These are phyloP conservation scores for Oreortyx pictus DNA, from an alignment of 2,797 vertebrate genomes.

Conservation along the genomic window DNA sequence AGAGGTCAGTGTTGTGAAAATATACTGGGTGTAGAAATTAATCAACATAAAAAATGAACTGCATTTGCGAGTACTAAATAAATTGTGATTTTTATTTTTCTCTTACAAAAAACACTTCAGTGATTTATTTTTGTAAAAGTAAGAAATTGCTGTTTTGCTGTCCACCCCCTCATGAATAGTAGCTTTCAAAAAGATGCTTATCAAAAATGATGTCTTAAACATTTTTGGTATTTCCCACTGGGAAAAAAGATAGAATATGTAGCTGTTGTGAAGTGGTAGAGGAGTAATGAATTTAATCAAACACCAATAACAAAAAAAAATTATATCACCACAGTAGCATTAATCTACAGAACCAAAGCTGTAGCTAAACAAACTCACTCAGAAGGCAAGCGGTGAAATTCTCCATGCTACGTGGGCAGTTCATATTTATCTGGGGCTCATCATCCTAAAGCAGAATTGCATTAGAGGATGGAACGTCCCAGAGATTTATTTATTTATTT, in stretches of 20 bases:
- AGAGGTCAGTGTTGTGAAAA: neutral
- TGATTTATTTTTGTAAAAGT: neutral
- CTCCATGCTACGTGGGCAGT: neutral
- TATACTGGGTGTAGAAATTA: neutral
- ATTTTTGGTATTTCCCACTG: neutral
- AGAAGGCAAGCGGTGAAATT: neutral
- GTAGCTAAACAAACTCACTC: neutral
- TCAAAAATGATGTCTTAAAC: slow-evolving; percentile 9
- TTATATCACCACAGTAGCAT: neutral
- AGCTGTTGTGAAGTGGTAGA: neutral
- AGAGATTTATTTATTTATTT: neutral
- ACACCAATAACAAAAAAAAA: neutral
- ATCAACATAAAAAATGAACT: neutral
- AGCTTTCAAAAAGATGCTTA: neutral
- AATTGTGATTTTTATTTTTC: neutral
- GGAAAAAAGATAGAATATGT: neutral
- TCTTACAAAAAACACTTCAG: neutral
- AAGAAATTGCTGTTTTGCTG: neutral
- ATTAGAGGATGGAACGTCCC: neutral
- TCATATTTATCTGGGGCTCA: neutral
- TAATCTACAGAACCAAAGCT: neutral
- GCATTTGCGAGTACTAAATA: neutral
- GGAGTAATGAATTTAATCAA: neutral
- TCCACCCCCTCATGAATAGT: neutral
- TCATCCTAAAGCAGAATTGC: slow-evolving; percentile 7